A percentile compares a stretch with the other conserved stretches of the same genome.
These are phyloP conservation scores for Octodonta nipae DNA, from an alignment of 2,888 invertebrate species.

Conservation along the genomic window DNA sequence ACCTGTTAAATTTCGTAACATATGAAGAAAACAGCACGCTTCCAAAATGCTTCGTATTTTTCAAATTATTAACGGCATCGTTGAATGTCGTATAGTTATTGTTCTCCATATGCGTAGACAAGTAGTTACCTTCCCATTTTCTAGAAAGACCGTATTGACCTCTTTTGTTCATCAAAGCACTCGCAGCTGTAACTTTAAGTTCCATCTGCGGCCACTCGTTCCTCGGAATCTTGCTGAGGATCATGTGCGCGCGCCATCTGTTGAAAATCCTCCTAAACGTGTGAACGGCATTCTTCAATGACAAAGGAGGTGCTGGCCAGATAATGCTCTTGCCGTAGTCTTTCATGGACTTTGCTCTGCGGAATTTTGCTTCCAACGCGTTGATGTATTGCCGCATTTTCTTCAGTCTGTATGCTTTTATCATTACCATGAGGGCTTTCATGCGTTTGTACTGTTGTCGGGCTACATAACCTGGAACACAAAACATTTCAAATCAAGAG, in stretches of 20 bases:
- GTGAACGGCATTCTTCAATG: conserved; percentile 49
- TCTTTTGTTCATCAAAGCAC: conserved; percentile 53
- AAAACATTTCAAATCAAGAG: too few species aligned
- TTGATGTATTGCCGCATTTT: conserved; percentile 61
- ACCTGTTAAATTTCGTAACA: conserved; percentile 56
- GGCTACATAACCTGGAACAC: conserved; percentile 34
- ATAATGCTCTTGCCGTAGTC: conserved; percentile 64
- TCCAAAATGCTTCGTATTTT: conserved; percentile 51
- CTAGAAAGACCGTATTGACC: conserved; percentile 61
- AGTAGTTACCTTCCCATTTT: conserved; percentile 76
- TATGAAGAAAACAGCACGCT: conserved; percentile 52
- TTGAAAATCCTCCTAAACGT: conserved; percentile 50
- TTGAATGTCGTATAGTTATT: conserved; percentile 50
- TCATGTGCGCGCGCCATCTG: conserved; percentile 81
- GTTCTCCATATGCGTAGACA: conserved; percentile 55
- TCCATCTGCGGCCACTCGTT: conserved; percentile 80
- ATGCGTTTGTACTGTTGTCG: conserved; percentile 69
- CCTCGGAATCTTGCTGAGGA: conserved; percentile 58
- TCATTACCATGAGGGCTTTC: conserved; percentile 72
- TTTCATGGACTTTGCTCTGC: conserved; percentile 47
- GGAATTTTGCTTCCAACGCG: conserved; percentile 50
- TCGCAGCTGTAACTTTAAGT: conserved; percentile 64
- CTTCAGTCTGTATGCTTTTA: conserved; percentile 65
- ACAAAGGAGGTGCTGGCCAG: conserved; percentile 73
- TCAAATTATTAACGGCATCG: conserved; percentile 52